Base-by-base conservation (phyloP, 2,888 invertebrate species). In the Sinopyrophorus schimmeli region DNA sequence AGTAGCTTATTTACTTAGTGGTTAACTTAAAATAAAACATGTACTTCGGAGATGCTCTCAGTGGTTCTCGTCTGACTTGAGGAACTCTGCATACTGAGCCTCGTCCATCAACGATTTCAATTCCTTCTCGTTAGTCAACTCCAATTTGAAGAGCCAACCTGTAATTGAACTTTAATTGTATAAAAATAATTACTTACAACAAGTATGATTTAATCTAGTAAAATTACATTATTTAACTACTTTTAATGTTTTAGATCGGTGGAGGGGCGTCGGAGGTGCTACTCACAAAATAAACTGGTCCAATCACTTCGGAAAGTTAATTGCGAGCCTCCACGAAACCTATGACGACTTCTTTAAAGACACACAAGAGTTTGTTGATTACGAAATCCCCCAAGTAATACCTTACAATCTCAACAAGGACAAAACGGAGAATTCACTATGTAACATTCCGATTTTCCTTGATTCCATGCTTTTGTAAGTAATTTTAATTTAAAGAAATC, bases 111-210 rank as follows among this genome's bases (percentile, higher is more conserved):
- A 78, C 47, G 77, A 76, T 10, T 86, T 78, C 9, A 92, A 58
- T 75, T 96, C 94, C 3, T 81, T 80, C 0, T 79, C 76, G 62
- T 91, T 81, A 1, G 80, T 77, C 31, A 98, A 70, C 68, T 90
- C 85, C 23, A 98, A 68, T 77, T 93, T 95, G 70, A 92, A 97
- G n/a, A 98, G 77, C 97, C 98, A 98, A 26, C 97, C 88, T 87
- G 58, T 10, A 69, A 58, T 15, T 11, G 16, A 17, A 24, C 12
- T 23, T 10, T 1, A 20, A 5, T 9, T 10, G 11, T 5, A 20
- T 32, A 5, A 17, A 32, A 32, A 3, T 32, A 5, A 10, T 5
- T 15, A 1, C 11, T 31, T 7, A 11, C 17, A 11, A 7, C 10
- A 18, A 10, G 1, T 16, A 9, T 23, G 23, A 23, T 18, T 18